phyloP scores from a whole-genome alignment of 2,888 invertebrate species.

The Acleris literana region DNA sequence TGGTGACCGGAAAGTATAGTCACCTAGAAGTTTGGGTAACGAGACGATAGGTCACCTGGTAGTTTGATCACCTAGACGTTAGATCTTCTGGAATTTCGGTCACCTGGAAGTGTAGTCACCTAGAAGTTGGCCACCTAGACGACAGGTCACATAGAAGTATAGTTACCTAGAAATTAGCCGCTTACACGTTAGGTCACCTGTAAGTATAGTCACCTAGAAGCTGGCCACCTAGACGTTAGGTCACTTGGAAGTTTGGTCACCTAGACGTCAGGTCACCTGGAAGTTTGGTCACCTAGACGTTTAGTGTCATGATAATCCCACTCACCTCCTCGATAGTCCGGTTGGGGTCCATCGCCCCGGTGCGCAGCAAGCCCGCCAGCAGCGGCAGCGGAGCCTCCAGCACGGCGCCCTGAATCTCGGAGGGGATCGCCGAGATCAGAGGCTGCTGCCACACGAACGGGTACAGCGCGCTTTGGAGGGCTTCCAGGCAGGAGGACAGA shows the following conservation, averaged over 20 bases:
- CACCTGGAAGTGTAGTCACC: neutral
- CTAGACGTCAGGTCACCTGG: too few species aligned
- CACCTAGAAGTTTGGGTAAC: neutral
- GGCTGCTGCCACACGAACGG: constrained; percentile 95
- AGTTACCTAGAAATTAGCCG: neutral
- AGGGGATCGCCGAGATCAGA: constrained; percentile 89
- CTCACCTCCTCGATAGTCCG: constrained; percentile 63
- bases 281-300: too few species aligned
- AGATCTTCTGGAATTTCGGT: neutral
- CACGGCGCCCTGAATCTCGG: constrained; percentile 86
- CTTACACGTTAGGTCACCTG: too few species aligned
- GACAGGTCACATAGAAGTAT: neutral
- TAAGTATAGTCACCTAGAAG: too few species aligned
- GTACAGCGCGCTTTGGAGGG: constrained; percentile 88
- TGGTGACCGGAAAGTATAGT: neutral
- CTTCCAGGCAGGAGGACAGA: constrained; percentile 90
- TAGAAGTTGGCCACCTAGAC: too few species aligned
- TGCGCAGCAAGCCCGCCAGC: constrained; percentile 86
- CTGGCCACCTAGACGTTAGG: neutral
- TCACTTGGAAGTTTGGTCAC: neutral
- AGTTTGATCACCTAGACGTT: neutral
- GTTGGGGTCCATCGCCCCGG: constrained; percentile 38
- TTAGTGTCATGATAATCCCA: constrained; percentile 29
- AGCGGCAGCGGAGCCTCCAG: constrained; percentile 90
- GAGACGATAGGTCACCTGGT: too few species aligned